Evolutionary conservation across 2,113 vertebrate genomes (phyloP).

Genomic region (Lophius piscatorius): DNA sequence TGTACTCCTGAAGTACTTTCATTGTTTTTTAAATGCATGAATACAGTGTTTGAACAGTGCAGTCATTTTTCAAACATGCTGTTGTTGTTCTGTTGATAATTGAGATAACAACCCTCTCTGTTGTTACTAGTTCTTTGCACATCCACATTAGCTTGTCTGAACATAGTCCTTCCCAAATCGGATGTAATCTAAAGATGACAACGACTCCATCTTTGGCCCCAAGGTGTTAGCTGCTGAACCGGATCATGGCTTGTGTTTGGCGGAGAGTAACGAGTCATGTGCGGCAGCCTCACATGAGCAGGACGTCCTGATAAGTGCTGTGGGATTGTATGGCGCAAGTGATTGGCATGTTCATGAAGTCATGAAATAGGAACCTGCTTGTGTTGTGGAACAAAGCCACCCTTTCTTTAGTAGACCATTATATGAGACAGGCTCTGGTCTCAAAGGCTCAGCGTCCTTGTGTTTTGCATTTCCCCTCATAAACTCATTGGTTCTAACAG

Average conservation of each 20-base stretch:
- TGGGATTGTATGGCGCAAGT: conserved; percentile 60
- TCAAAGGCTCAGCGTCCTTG: conserved; percentile 64
- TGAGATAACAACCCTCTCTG: not conserved
- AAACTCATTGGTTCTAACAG: conserved; percentile 61
- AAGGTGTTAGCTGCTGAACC: conserved; percentile 25
- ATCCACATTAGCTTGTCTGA: conserved; percentile 2
- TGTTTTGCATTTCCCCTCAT: conserved; percentile 73
- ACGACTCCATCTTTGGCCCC: not conserved
- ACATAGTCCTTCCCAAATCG: not conserved
- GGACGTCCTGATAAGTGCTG: conserved; percentile 39
- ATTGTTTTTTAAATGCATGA: conserved; percentile 2
- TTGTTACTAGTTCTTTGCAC: not conserved
- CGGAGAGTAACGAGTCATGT: conserved; percentile 17
- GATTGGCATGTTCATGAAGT: conserved; percentile 74
- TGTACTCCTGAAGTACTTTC: not conserved
- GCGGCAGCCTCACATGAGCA: conserved; percentile 42
- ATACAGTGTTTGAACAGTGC: conserved; percentile 1
- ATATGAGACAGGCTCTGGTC: conserved; percentile 71
- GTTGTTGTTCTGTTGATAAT: not conserved
- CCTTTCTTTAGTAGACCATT: conserved; percentile 69
- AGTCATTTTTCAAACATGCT: not conserved
- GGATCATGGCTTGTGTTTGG: conserved; percentile 7
- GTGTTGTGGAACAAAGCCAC: conserved; percentile 73
- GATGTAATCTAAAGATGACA: conserved; percentile 12
- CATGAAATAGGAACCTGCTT: conserved; percentile 78